Evolutionary conservation across 2,888 invertebrate species (phyloP), one percentile per base, ranked within the genome.

Genomic region (Sepiola atlantica): DNA sequence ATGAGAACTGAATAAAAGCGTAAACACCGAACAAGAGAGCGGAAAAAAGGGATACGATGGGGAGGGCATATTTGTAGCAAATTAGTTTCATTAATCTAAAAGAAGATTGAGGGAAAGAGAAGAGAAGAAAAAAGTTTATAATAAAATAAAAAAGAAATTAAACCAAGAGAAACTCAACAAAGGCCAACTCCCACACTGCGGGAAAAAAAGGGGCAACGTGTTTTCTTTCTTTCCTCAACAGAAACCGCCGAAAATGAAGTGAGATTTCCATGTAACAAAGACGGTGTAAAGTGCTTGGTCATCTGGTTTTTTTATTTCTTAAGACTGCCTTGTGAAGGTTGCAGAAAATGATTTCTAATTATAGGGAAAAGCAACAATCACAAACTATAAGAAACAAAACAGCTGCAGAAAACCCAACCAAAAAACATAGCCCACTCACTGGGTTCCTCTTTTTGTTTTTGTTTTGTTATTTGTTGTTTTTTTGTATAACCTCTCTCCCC

Each of bases 41-140:
- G 54, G 8, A 21, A 91, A 92, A 92, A 92, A 55, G n/a, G 54
- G n/a, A 55, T 8, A 45, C 45, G 45, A 4, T 45, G 45, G 45
- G 21, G n/a, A 35, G 54, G 55, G 92, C 28, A 54, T 92, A 92
- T 35, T 45, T 92, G 45, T 54, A 92, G 54, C 92, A 92, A 92
- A 92, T 92, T 92, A 92, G 92, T 92, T 92, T 92, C 92, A 92
- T 92, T 92, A 92, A 32, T n/a, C n/a, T 77, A 77, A n/a, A 77
- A 92, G n/a, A 54, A 55, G 55, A 92, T 55, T 24, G 55, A 24
- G 91, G 21, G 14, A 55, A 92, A 92, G 12, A 28, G 16, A 54
- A 32, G n/a, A 55, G 24, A 54, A 92, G 45, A 92, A 45, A 20
- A 28, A 92, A 20, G 18, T 90, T 55, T 16, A 77, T n/a, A 77